These are phyloP conservation scores for Pomatorhinus ruficollis DNA, from an alignment of 2,113 vertebrate species.

Conservation along the genomic window DNA sequence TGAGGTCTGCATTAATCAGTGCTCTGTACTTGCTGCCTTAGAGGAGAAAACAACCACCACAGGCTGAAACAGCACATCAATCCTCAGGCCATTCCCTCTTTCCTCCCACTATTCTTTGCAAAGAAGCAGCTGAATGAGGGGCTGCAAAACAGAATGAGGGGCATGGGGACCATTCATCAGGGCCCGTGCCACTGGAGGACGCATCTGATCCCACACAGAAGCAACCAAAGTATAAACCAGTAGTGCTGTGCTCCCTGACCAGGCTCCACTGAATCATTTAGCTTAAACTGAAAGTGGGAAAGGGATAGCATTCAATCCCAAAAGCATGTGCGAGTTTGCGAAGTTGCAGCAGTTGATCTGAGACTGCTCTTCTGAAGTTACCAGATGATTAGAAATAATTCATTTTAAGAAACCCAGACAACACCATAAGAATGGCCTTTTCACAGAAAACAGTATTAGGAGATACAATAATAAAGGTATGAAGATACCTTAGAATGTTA, in stretches of 20 bases:
- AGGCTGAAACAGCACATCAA: not conserved
- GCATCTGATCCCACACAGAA: not conserved
- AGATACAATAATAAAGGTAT: not conserved
- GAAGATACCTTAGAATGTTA: not conserved
- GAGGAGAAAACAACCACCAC: not conserved
- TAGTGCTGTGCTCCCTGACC: accelerated
- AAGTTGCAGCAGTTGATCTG: not conserved
- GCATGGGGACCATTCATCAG: not conserved
- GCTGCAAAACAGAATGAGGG: not conserved
- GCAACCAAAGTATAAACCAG: not conserved
- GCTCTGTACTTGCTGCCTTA: not conserved
- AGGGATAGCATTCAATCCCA: not conserved
- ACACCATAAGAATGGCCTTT: not conserved
- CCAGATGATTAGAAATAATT: not conserved
- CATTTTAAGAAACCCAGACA: not conserved
- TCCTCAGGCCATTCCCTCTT: not conserved
- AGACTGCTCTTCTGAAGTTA: not conserved
- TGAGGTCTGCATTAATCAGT: not conserved
- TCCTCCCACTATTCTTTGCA: not conserved
- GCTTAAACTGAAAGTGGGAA: not conserved
- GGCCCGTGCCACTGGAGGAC: not conserved
- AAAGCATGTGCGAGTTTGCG: not conserved
- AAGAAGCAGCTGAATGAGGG: not conserved
- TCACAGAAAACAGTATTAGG: not conserved
- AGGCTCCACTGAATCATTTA: not conserved